Evolutionary conservation across 2,888 invertebrate species (phyloP), one percentile per base, ranked within the genome.

Genomic region (Phania funesta): DNA sequence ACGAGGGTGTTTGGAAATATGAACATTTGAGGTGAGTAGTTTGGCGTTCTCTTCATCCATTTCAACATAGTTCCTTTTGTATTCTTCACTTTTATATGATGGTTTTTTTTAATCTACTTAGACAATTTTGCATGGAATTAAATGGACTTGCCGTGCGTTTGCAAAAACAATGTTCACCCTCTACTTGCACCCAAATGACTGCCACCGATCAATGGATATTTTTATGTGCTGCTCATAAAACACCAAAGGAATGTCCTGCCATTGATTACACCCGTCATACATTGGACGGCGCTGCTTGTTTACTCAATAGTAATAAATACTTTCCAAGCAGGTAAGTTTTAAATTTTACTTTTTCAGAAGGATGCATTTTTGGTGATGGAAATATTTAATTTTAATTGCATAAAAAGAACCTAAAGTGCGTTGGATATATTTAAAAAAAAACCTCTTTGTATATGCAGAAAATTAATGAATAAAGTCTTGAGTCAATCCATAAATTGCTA

Each of bases 131-230:
- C 90, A 98, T 99, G 98, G 99, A 99, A 92, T 92, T 99, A 60
- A 99, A 99, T 92, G 99, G 98, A n/a, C 92, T 99, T 86, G 99
- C 99, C 58, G 99, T 99, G 0, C 94, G 97, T 88, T 92, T 99
- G 84, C 99, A 99, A 92, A 95, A 94, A 85, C 99, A 99, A 91
- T 99, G 99, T 91, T 96, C 97, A 89, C 98, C 99, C 44, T 97
- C 98, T 88, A 97, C 96, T 22, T 99, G 99, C 91, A 97, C 96
- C 81, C 99, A 99, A 92, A 99, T 99, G 99, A 99, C 99, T 52
- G 99, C 99, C 32, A 99, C 99, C 29, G 99, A 99, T 91, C 99
- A 99, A 89, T 99, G 99, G 99, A 99, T 99, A 91, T 99, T 99
- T 91, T 92, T 99, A 68, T 99, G 99, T 93, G 99, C 99, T 77